Evolutionary conservation across 2,797 vertebrate species (phyloP).

Genomic region (Coreius guichenoti): DNA sequence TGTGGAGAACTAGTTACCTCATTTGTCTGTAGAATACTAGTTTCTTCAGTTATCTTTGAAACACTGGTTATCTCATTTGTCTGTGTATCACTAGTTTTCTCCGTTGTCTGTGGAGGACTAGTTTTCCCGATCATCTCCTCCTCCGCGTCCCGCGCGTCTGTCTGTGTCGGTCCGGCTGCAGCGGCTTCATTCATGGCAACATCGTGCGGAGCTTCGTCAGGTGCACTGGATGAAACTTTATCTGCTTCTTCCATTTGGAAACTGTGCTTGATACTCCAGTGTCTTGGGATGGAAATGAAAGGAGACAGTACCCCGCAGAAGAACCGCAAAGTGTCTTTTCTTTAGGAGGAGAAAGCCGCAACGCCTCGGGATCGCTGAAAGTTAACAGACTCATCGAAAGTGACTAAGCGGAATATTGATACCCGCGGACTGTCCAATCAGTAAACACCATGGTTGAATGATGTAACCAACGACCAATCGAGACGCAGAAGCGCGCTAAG

Average conservation of each 20-base stretch:
- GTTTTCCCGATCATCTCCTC: neutral
- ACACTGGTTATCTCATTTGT: no score
- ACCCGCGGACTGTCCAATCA: neutral
- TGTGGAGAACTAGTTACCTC: neutral
- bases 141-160: neutral
- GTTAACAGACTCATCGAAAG: neutral
- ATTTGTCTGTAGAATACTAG: neutral
- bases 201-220: conserved; percentile 40
- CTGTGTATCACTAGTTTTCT: no score
- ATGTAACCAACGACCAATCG: neutral
- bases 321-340: neutral
- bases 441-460: neutral
- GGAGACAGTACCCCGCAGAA: neutral
- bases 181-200: neutral
- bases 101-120: neutral
- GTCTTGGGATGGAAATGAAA: neutral
- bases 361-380: neutral
- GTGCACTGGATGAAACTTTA: conserved; percentile 73
- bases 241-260: conserved; percentile 79
- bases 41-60: neutral
- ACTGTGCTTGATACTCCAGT: conserved; percentile 15
- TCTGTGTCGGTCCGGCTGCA: neutral
- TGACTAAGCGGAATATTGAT: conserved; percentile 31
- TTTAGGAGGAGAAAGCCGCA: neutral
- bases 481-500: neutral